Evolutionary conservation across 2,888 invertebrate genomes (phyloP), one percentile per base, ranked within the genome.

Genomic region (Pandemis cinnamomeana): DNA sequence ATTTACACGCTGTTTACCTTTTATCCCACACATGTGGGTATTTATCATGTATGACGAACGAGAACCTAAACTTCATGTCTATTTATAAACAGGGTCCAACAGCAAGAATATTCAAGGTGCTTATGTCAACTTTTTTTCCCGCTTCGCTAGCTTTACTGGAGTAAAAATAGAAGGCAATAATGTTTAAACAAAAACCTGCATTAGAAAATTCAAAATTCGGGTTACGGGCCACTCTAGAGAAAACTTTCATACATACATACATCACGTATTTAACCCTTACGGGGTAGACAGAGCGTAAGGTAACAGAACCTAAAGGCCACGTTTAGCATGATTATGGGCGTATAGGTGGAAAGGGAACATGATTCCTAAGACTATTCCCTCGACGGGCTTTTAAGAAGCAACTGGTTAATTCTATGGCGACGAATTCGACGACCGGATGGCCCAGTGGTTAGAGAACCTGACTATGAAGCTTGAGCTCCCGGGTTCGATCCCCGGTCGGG

Each of bases 131-230:
- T 58, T 46, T 46, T 64, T 64, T 64, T 13, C 46, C 20, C 63
- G 63, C 46, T 64, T 15, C 46, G 46, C 46, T 42, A 46, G 46
- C 46, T 64, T 46, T 46, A 27, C 42, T 46, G 63, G 63, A 46
- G 46, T 46, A 64, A 64, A 64, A 64, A 64, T 64, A 64, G 46
- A 64, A 20, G 46, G 20, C 63, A 64, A 20, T 13, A 11, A 11
- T 64, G 46, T 7, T 58, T 20, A 64, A 44, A 27, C 6, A 64
- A 64, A 62, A 67, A n/a, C 53, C 55, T 42, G 51, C 20, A 55
- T 67, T 58, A 68, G 58, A 58, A 58, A 58, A 58, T 68, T 68
- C 44, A 68, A 68, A 44, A 58, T 68, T 44, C 58, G 11, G 11
- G 58, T 58, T 68, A 58, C 58, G 11, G 11, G 58, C 67, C 67